These are phyloP conservation scores for Falco naumanni DNA, from an alignment of 2,797 vertebrate species.

Conservation along the genomic window DNA sequence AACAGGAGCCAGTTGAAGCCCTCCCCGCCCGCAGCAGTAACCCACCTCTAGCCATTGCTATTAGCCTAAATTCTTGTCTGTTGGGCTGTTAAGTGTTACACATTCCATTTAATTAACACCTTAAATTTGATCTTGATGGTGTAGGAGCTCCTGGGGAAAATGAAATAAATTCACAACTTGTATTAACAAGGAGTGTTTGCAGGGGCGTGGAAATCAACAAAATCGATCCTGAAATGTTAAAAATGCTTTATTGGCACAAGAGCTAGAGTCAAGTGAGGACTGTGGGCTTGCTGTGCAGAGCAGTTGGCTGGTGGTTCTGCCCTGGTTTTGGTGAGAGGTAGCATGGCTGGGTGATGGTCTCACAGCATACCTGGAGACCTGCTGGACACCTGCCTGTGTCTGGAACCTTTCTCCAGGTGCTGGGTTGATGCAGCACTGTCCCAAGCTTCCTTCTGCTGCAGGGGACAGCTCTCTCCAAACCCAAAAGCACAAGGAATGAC, in stretches of 20 bases:
- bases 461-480: neutral
- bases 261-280: neutral
- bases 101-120: conserved; percentile 40
- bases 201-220: neutral
- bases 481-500: neutral
- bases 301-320: neutral
- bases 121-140: conserved; percentile 25
- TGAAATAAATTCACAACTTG: conserved; percentile 29
- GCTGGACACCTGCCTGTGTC: neutral
- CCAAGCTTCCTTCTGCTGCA: neutral
- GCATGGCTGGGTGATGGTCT: neutral
- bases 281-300: rapidly evolving
- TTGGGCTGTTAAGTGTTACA: conserved; percentile 28
- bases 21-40: neutral
- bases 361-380: too few relatives aligned
- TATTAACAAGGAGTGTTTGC: neutral
- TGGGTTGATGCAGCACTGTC: neutral
- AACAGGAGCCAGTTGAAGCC: neutral
- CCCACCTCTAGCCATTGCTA: neutral
- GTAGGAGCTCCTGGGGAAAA: conserved; percentile 47
- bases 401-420: neutral
- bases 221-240: neutral
- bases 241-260: neutral
- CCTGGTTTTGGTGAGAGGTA: neutral
- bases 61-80: conserved; percentile 8